Evolutionary conservation across 2,797 vertebrate genomes (phyloP), one percentile per base, ranked within the genome.

Genomic region (Takifugu ocellatus): DNA sequence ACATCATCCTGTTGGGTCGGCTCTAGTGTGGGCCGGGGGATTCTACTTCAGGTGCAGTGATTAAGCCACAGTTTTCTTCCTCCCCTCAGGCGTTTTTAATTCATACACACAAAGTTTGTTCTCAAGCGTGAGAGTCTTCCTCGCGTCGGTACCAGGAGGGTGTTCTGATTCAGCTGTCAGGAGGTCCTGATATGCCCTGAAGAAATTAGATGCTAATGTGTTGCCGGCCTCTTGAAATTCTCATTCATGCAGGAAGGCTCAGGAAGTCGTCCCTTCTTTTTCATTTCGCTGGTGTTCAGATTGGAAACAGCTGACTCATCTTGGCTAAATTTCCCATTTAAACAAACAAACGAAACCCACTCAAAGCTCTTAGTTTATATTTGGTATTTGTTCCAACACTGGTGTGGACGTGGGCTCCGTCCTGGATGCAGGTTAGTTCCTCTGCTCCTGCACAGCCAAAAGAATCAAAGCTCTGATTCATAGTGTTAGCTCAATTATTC

Each of bases 181-280:
- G 72, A 65, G 73, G 70, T 54, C 54, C 54, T 50, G 62, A 59
- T 72, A 53, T 68, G 76, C 69, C 70, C 69, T 1, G 24, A 59
- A 80, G 79, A 80, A 87, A 87, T 84, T 29, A 87, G 84, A 89
- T 83, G 85, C 70, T 78, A 86, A 87, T 84, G 57, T 77, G 75
- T 75, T 59, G 59, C 63, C 61, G 67, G 60, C 63, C 76, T 70
- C 78, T 87, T 48, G 29, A 79, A 79, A 76, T 77, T 63, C 68
- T 84, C 71, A 72, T 77, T 83, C 66, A 82, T 81, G 79, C 77
- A 81, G 63, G 24, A 24, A 54, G 42, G 3, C 53, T 26, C 46
- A 21, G 21, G 21, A 21, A 21, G 21, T 21, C 6, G 44, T 51
- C 11, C 33, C 33, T 33, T 33, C 33, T 33, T 33, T 33, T 33